Evolutionary conservation across 2,797 vertebrate genomes (phyloP).

Genomic region (Urosaurus nigricauda): DNA sequence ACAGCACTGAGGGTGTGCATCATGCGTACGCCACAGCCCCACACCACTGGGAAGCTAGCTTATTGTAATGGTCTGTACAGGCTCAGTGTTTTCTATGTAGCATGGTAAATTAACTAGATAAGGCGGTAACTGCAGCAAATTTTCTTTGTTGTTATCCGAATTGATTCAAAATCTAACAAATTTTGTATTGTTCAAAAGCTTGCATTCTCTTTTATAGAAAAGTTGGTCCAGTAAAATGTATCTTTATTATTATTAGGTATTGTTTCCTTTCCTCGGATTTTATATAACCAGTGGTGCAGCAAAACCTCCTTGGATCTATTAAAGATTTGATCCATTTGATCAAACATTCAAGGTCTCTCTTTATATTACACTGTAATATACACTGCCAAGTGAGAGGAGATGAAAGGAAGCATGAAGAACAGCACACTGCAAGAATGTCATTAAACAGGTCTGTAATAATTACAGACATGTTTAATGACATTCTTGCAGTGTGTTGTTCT

Average conservation of each 20-base stretch:
- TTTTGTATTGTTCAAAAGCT: not conserved
- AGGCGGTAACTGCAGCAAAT: not conserved
- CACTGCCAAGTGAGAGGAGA: not conserved
- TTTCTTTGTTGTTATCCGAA: not conserved
- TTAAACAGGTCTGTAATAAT: not conserved
- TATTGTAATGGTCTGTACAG: too few relatives aligned
- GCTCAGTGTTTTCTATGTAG: not conserved
- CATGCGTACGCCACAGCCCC: too few relatives aligned
- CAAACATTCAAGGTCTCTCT: slow-evolving; percentile 7
- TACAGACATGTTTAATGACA: not conserved
- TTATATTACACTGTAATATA: not conserved
- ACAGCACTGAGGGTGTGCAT: too few relatives aligned
- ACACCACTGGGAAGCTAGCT: too few relatives aligned
- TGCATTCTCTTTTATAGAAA: not conserved
- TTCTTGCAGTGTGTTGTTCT: not conserved
- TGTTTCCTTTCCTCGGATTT: not conserved
- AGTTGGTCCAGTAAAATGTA: not conserved
- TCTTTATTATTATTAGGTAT: slow-evolving; percentile 9
- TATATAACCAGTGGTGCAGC: fast-evolving
- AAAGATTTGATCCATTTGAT: not conserved
- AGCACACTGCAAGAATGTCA: not conserved
- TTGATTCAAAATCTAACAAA: not conserved
- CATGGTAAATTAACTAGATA: not conserved
- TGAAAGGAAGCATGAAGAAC: not conserved
- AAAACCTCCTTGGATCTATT: not conserved